Conservation (phyloP, 2,888 invertebrate species). For the Herminia tarsipennalis region DNA sequence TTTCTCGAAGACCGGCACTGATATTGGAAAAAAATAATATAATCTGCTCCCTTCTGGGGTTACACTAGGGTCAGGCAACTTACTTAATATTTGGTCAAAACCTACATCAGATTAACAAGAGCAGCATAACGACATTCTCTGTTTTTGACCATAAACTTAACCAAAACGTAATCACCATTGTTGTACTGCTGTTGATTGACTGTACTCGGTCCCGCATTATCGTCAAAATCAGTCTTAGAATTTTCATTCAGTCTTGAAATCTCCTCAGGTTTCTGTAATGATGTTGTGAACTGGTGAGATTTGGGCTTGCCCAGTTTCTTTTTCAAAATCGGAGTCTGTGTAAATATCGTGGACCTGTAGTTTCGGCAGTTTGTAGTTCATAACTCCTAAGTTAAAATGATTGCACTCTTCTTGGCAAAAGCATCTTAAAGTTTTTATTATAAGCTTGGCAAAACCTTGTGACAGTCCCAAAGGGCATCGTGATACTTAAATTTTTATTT, state of each 20-base stretch:
- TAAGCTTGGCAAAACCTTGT: too few species aligned
- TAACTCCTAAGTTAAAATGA: constrained; percentile 1
- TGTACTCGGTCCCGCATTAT: constrained; percentile 14
- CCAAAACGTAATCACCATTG: constrained; percentile 23
- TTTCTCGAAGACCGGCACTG: constrained; percentile 21
- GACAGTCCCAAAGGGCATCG: too few species aligned
- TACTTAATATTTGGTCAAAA: constrained; percentile 23
- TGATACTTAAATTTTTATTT: too few species aligned
- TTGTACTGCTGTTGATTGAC: constrained; percentile 21
- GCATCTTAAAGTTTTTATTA: constrained; percentile 1
- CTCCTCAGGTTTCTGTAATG: not conserved
- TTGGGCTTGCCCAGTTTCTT: constrained; percentile 11
- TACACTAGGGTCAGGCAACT: constrained; percentile 16
- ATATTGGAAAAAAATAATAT: constrained; percentile 19
- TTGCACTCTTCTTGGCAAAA: constrained; percentile 24
- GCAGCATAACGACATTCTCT: constrained; percentile 27
- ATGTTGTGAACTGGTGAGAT: not conserved
- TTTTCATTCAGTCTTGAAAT: too few species aligned
- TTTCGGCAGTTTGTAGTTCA: constrained; percentile 1
- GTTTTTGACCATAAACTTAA: constrained; percentile 22
- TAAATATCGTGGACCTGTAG: constrained; percentile 4
- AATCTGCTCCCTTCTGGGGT: constrained; percentile 15
- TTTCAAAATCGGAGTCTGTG: constrained; percentile 21
- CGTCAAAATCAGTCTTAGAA: constrained; percentile 19
- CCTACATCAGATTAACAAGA: constrained; percentile 20